Conservation (phyloP, 2,113 vertebrate genomes). For the Strix uralensis region DNA sequence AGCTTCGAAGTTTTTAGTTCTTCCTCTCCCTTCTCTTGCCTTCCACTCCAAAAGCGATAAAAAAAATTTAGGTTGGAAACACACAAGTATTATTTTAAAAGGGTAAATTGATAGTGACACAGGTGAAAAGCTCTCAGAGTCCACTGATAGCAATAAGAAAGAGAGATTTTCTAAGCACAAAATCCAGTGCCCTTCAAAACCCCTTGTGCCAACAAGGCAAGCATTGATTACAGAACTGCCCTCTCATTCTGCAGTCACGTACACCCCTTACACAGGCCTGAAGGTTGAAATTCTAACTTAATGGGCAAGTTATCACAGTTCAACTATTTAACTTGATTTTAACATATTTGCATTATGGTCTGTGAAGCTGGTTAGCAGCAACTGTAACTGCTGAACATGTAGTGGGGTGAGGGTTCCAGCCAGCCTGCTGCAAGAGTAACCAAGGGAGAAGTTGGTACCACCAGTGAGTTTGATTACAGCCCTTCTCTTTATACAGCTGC, state of each 20-base stretch:
- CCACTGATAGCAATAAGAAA: not conserved
- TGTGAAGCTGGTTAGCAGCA: not conserved
- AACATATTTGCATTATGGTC: not conserved
- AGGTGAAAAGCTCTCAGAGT: not conserved
- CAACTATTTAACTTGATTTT: not conserved
- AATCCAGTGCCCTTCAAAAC: not conserved
- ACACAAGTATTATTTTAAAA: not conserved
- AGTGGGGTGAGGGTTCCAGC: not conserved
- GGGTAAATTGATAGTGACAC: not conserved
- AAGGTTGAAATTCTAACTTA: not conserved
- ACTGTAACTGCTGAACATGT: not conserved
- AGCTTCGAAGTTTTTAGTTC: not conserved
- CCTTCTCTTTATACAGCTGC: not conserved
- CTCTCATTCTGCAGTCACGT: not conserved
- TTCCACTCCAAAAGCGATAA: not conserved
- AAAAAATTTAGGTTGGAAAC: not conserved
- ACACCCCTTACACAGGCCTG: not conserved
- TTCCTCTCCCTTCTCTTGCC: not conserved
- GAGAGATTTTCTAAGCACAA: not conserved
- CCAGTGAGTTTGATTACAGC: not conserved
- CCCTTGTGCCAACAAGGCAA: not conserved
- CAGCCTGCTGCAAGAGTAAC: not conserved
- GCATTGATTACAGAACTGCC: not conserved
- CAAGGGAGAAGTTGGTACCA: not conserved
- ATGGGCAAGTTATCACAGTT: not conserved